Evolutionary conservation across 2,797 vertebrate genomes (phyloP).

Genomic region (Sebastes melanostomus): DNA sequence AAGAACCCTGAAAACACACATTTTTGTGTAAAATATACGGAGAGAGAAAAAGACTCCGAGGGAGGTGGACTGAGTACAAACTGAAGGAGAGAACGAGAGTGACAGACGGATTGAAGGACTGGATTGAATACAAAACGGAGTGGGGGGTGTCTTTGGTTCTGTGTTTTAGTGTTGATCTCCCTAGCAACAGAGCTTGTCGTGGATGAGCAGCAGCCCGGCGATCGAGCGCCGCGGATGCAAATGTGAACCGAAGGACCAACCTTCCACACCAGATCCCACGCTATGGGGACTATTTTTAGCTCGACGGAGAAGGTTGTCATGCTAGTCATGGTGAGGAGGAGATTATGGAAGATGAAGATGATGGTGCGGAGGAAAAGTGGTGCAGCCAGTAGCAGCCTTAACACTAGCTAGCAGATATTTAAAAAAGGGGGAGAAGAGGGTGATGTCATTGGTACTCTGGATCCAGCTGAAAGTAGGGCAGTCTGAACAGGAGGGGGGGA

Average conservation of each 20-base stretch:
- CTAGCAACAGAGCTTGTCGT: constrained; percentile 65
- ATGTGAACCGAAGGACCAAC: constrained; percentile 40
- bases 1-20: background rate
- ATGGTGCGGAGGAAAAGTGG: constrained; percentile 19
- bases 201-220: constrained; percentile 45
- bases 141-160: background rate
- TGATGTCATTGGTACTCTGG: constrained; percentile 80
- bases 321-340: constrained; percentile 19
- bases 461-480: constrained; percentile 84
- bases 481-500: constrained; percentile 60
- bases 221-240: constrained; percentile 53
- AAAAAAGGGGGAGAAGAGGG: constrained; percentile 40
- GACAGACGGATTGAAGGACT: constrained; percentile 38
- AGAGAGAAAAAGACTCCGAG: background rate
- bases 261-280: constrained; percentile 31
- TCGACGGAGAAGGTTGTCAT: background rate
- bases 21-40: background rate
- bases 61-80: constrained; percentile 2
- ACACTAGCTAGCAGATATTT: constrained; percentile 34
- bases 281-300: constrained; percentile 50
- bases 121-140: constrained; percentile 36
- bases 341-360: constrained; percentile 12
- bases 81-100: constrained; percentile 8
- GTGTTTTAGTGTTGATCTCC: constrained; percentile 53
- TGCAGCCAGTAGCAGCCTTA: constrained; percentile 23